Conservation (phyloP, 2,888 invertebrate genomes). For the Trichogramma evanescens region DNA sequence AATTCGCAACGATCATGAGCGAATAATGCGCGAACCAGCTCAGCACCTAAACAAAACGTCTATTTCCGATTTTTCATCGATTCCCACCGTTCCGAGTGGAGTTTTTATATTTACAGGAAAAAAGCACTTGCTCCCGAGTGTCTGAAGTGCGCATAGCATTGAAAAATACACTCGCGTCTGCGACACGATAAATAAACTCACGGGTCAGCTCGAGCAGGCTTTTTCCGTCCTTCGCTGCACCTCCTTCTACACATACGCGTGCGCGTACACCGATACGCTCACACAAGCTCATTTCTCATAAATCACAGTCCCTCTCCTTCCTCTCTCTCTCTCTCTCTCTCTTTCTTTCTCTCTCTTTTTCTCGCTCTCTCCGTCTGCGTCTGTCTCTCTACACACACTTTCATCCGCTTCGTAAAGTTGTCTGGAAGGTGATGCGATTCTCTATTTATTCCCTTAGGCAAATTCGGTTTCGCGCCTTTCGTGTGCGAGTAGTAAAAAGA, state of each 20-base stretch:
- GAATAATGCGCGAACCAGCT: too few species aligned
- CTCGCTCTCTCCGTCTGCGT: not conserved
- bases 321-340: slow-evolving; percentile 4
- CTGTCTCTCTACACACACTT: not conserved
- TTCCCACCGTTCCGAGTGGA: too few species aligned
- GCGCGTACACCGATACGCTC: not conserved
- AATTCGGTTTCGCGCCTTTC: slow-evolving; percentile 16
- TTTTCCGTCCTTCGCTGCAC: not conserved
- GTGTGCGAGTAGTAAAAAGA: slow-evolving; percentile 1
- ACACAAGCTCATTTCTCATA: not conserved
- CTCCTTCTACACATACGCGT: too few species aligned
- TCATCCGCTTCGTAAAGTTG: too few species aligned
- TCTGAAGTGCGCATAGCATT: too few species aligned
- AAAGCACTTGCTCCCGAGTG: too few species aligned
- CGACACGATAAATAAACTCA: slow-evolving; percentile 7
- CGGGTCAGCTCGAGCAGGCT: slow-evolving; percentile 1
- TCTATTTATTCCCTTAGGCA: slow-evolving; percentile 8
- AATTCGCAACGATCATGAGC: too few species aligned
- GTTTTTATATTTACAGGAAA: too few species aligned
- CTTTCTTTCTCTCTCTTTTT: not conserved
- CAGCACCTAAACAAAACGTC: too few species aligned
- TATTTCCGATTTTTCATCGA: too few species aligned
- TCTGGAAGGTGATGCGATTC: not conserved
- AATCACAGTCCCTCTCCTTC: slow-evolving; percentile 5
- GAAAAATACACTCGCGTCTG: too few species aligned